Evolutionary conservation across 2,797 vertebrate species (phyloP), one percentile per base, ranked within the genome.

Genomic region (Parambassis ranga): DNA sequence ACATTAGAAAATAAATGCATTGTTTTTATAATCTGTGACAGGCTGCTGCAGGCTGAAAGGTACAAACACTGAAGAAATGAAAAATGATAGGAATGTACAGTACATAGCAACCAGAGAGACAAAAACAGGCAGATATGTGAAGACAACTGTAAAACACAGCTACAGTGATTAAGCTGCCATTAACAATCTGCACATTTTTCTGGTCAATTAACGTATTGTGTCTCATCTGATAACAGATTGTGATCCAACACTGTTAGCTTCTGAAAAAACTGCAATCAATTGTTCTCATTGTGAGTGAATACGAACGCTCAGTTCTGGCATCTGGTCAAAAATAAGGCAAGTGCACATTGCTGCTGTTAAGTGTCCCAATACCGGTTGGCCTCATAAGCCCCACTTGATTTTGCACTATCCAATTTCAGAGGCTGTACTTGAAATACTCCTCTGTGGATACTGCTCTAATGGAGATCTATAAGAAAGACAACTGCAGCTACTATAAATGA

Each of bases 51-150:
- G 65, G 73, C 63, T 65, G 35, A 76, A 66, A 69, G 61, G 52
- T 79, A 72, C 69, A 71, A 76, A 71, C 70, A 79, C 61, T 75
- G 44, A 69, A 74, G 52, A 85, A 81, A 71, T 30, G 57, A 77
- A 49, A 79, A 85, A 61, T 53, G 67, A 85, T 77, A 57, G 32
- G 9, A 47, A 48, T 60, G 46, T 37, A 53, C 64, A 77, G 66
- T 64, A 82, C 66, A 65, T 84, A 79, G 68, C 72, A 83, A 82
- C 72, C 68, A 61, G 43, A 75, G 79, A 75, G 57, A 66, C 37
- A 27, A 53, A 37, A 66, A 16, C 46, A 55, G 18, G 38, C 44
- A 60, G 46, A 55, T 28, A 58, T 50, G 37, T 22, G 55, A 65
- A 59, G 59, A 73, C 19, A 53, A 31, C 19, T 20, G 30, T 13